Conservation (phyloP, 2,113 vertebrate species). For the Chionis minor region DNA sequence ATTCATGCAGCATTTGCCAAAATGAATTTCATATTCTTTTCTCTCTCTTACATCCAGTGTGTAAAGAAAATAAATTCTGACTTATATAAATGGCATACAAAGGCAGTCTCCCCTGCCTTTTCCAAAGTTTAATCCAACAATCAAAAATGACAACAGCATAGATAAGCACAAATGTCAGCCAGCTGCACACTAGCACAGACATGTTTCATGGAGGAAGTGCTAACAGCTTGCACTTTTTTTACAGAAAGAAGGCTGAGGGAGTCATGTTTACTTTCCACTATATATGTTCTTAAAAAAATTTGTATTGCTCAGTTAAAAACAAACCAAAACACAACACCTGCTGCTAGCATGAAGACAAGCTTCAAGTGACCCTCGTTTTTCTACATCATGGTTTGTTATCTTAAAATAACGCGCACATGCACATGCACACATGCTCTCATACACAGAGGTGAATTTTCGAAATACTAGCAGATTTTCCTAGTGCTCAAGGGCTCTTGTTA, state of each 20-base stretch:
- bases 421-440: rapidly evolving
- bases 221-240: neutral
- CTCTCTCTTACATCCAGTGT: neutral
- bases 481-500: neutral
- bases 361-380: conserved; percentile 43
- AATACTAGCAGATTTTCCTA: neutral
- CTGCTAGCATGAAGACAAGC: conserved; percentile 10
- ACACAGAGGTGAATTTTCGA: neutral
- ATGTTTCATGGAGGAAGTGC: conserved; percentile 4
- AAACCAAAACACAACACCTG: neutral
- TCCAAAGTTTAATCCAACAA: conserved; percentile 53
- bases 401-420: rapidly evolving
- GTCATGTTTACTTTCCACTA: neutral
- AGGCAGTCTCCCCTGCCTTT: neutral
- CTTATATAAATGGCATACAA: neutral
- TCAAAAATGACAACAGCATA: conserved; percentile 35
- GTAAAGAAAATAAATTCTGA: neutral
- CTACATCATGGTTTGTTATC: neutral
- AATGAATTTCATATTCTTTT: neutral
- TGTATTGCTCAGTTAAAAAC: neutral
- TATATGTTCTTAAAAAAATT: neutral
- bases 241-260: neutral
- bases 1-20: neutral
- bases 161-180: conserved; percentile 50
- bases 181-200: conserved; percentile 31